Percentiles rank a stretch among this genome's conserved stretches.
phyloP scores from a whole-genome alignment of 2,888 invertebrate genomes.

The Xylota sylvarum region DNA sequence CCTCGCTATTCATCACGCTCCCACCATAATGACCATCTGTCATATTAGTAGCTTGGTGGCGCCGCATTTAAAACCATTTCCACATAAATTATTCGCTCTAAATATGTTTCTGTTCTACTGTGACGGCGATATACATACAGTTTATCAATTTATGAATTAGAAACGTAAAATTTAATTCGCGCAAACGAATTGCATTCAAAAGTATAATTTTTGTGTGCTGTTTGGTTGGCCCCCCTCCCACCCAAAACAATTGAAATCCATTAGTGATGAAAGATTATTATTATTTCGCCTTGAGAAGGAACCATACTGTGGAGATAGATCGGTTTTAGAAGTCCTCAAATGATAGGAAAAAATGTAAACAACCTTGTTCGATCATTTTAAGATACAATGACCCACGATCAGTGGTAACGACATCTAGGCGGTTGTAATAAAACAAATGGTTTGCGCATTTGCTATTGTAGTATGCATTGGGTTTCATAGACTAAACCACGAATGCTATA shows the following conservation, averaged over 20 bases:
- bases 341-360: too few relatives aligned
- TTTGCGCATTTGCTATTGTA: too few relatives aligned
- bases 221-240: background rate
- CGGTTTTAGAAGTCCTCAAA: too few relatives aligned
- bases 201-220: background rate
- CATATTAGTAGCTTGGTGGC: conserved; percentile 12
- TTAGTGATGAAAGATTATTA: conserved; percentile 52
- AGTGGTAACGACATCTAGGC: too few relatives aligned
- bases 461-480: background rate
- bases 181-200: conserved; percentile 43
- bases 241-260: conserved; percentile 65
- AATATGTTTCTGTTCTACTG: conserved; percentile 1
- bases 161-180: conserved; percentile 46
- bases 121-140: background rate
- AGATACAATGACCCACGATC: too few relatives aligned
- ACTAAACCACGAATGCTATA: too few relatives aligned
- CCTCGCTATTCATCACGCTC: background rate
- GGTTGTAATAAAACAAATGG: too few relatives aligned
- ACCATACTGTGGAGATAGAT: too few relatives aligned
- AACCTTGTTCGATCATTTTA: too few relatives aligned
- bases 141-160: conserved; percentile 26
- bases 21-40: conserved; percentile 18
- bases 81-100: conserved; percentile 15
- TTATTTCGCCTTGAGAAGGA: conserved; percentile 18
- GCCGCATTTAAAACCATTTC: conserved; percentile 14